Conservation (phyloP, 2,888 invertebrate species). For the Drosophila stalkeri region DNA sequence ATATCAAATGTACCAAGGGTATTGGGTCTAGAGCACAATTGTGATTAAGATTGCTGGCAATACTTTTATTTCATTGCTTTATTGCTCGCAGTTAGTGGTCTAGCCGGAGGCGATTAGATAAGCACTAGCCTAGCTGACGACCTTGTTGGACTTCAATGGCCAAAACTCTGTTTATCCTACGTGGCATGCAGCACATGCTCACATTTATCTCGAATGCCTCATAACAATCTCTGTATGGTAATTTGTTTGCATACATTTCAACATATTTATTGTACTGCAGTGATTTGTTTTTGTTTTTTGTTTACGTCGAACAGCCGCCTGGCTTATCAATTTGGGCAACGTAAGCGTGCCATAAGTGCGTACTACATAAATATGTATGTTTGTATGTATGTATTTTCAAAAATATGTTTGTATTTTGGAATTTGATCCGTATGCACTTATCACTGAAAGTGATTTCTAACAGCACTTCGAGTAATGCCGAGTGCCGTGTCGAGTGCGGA, state of each 20-base stretch:
- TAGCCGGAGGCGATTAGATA: conserved; percentile 63
- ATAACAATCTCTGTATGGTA: background rate
- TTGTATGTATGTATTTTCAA: background rate
- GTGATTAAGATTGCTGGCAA: conserved; percentile 42
- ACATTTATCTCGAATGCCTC: conserved; percentile 9
- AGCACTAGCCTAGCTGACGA: conserved; percentile 21
- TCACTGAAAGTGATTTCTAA: conserved; percentile 47
- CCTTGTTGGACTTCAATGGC: conserved; percentile 41
- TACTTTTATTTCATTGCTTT: conserved; percentile 15
- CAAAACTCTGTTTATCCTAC: conserved; percentile 29
- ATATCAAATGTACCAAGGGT: conserved; percentile 46
- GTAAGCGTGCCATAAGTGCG: conserved; percentile 43
- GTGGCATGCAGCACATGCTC: conserved; percentile 31
- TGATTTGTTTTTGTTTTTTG: conserved; percentile 24
- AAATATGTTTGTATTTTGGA: conserved; percentile 34
- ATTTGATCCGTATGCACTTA: conserved; percentile 50
- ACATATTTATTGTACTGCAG: conserved; percentile 9
- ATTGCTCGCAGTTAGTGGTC: conserved; percentile 56
- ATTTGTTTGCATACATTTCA: background rate
- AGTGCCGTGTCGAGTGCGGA: background rate
- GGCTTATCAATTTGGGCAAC: conserved; percentile 52
- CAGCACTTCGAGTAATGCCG: conserved; percentile 25
- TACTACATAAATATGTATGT: background rate
- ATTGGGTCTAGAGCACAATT: conserved; percentile 37
- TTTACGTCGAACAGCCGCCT: conserved; percentile 15